phyloP scores from a whole-genome alignment of 2,888 invertebrate genomes.

The Silvanus unidentatus region DNA sequence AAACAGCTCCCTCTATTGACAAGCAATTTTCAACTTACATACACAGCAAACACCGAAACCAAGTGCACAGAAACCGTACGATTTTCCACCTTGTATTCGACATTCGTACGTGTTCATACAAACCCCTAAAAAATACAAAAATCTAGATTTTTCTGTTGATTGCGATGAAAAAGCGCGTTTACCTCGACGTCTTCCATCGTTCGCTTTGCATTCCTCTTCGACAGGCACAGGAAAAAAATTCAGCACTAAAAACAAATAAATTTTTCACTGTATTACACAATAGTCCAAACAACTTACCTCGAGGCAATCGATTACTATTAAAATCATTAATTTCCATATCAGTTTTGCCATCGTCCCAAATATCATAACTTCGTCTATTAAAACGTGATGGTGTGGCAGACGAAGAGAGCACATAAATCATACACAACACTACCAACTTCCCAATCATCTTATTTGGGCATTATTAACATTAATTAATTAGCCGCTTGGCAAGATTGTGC shows the following conservation, averaged over 20 bases:
- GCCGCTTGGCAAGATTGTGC: too few species aligned
- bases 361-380: conserved; percentile 24
- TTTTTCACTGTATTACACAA: not conserved
- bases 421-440: not conserved
- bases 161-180: conserved; percentile 9
- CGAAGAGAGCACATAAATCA: not conserved
- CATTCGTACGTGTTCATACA: conserved; percentile 84
- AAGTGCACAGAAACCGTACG: conserved; percentile 72
- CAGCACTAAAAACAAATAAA: conserved; percentile 52
- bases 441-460: not conserved
- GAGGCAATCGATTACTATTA: conserved; percentile 20
- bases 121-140: conserved; percentile 51
- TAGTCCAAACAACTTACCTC: conserved; percentile 24
- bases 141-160: not conserved
- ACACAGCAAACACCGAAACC: conserved; percentile 83
- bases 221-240: conserved; percentile 81
- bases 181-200: conserved; percentile 60
- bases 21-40: conserved; percentile 56
- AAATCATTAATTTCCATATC: conserved; percentile 3
- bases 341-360: conserved; percentile 26
- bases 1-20: too few species aligned
- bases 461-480: too few species aligned
- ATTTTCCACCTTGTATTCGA: conserved; percentile 62
- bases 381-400: not conserved
- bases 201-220: conserved; percentile 71